These are phyloP conservation scores for Oncorhynchus clarkii DNA, from an alignment of 2,113 vertebrate species.

Conservation along the genomic window DNA sequence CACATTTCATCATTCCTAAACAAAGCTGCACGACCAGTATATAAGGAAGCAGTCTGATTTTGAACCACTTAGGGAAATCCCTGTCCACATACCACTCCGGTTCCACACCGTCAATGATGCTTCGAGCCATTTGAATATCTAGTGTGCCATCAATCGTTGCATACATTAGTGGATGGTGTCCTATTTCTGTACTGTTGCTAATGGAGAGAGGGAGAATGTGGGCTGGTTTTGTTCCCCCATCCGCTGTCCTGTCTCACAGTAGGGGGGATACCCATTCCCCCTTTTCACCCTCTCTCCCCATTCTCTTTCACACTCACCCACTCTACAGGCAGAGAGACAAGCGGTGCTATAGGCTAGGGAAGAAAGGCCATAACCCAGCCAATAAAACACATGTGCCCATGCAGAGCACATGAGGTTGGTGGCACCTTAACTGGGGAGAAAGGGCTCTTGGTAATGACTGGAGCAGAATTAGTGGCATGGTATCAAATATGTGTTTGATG, in stretches of 20 bases:
- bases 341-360: not conserved
- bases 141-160: not conserved
- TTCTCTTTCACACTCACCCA: not conserved
- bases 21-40: too few species aligned
- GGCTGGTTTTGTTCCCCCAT: not conserved
- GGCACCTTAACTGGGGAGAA: conserved; percentile 1
- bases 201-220: not conserved
- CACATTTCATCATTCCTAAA: too few species aligned
- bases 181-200: not conserved
- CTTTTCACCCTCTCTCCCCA: not conserved
- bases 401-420: too few species aligned
- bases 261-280: not conserved
- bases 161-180: not conserved
- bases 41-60: too few species aligned
- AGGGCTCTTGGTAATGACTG: too few species aligned
- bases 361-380: conserved; percentile 9
- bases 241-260: not conserved
- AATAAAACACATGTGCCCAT: conserved; percentile 33
- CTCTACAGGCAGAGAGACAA: not conserved
- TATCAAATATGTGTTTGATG: too few species aligned
- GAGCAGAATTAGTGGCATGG: too few species aligned
- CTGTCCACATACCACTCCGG: too few species aligned
- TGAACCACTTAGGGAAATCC: too few species aligned
- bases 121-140: not conserved
- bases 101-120: too few species aligned